Evolutionary conservation across 2,888 invertebrate genomes (phyloP).

Genomic region (Ochropleura leucogaster): DNA sequence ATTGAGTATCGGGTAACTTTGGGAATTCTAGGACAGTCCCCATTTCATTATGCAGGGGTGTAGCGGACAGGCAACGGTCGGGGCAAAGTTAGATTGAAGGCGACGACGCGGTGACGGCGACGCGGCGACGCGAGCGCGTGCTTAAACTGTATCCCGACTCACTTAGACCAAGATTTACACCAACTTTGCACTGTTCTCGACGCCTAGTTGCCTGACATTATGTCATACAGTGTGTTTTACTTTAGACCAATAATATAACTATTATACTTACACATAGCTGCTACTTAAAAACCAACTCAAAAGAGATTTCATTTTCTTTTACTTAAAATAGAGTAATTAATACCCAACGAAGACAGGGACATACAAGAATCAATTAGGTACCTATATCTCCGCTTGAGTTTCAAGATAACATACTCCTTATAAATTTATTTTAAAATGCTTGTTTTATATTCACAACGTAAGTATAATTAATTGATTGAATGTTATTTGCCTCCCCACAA

Average conservation of each 20-base stretch:
- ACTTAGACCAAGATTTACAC: slow-evolving; percentile 85
- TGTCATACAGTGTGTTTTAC: slow-evolving; percentile 62
- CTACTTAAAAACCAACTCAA: slow-evolving; percentile 2
- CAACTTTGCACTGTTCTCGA: slow-evolving; percentile 75
- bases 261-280: neutral
- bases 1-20: slow-evolving; percentile 82
- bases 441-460: slow-evolving; percentile 28
- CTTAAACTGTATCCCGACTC: slow-evolving; percentile 85
- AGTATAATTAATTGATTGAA: neutral
- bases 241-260: slow-evolving; percentile 42
- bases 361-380: slow-evolving; percentile 26
- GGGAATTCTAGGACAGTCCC: slow-evolving; percentile 81
- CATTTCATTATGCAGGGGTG: slow-evolving; percentile 88
- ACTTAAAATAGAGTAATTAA: neutral
- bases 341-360: neutral
- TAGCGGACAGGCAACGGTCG: slow-evolving; percentile 82
- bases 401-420: slow-evolving; percentile 21
- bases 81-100: slow-evolving; percentile 89
- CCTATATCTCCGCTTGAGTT: slow-evolving; percentile 16
- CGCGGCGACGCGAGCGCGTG: slow-evolving; percentile 86
- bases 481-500: neutral
- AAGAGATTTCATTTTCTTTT: slow-evolving; percentile 2
- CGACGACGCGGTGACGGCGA: slow-evolving; percentile 85
- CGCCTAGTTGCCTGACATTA: slow-evolving; percentile 66
- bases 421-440: slow-evolving; percentile 20